A percentile compares a stretch with the other conserved stretches of the same genome.
These are phyloP conservation scores for Hylaeus anthracinus DNA, from an alignment of 1,140 invertebrate genomes.

Conservation along the genomic window DNA sequence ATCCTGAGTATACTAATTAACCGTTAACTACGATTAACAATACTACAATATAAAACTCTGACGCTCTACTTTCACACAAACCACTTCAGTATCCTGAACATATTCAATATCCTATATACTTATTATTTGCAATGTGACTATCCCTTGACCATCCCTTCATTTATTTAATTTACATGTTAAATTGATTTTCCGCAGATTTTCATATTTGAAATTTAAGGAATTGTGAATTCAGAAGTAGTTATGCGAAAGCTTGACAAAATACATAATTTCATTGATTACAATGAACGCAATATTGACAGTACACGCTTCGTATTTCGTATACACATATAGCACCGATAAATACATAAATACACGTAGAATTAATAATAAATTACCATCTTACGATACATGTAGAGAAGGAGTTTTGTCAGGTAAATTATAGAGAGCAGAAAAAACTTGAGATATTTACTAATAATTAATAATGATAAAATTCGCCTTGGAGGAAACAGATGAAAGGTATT, in stretches of 20 bases:
- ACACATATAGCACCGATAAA: conserved; percentile 45
- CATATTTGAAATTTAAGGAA: neutral
- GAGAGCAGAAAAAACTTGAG: conserved; percentile 15
- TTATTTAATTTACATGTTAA: neutral
- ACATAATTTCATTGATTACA: neutral
- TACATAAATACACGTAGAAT: conserved; percentile 39
- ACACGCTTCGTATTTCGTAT: conserved; percentile 27
- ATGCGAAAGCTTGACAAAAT: conserved; percentile 54
- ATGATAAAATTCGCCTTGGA: conserved; percentile 7
- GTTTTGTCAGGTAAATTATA: conserved; percentile 5
- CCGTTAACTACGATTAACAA: conserved; percentile 31
- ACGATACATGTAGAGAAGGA: neutral
- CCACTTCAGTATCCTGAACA: conserved; percentile 14
- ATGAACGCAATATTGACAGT: conserved; percentile 38
- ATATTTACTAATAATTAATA: conserved; percentile 21
- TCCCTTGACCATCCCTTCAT: neutral
- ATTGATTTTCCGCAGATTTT: conserved; percentile 1
- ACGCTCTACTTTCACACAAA: conserved; percentile 45
- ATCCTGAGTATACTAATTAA: conserved; percentile 45
- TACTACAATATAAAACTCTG: conserved; percentile 47
- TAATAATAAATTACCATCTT: conserved; percentile 32
- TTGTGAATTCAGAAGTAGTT: conserved; percentile 34
- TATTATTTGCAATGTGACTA: conserved; percentile 9
- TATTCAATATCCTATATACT: neutral
- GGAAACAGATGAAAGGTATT: neutral